Evolutionary conservation across 1,140 invertebrate genomes (phyloP), one percentile per base, ranked within the genome.

Genomic region (Acromyrmex charruanus): DNA sequence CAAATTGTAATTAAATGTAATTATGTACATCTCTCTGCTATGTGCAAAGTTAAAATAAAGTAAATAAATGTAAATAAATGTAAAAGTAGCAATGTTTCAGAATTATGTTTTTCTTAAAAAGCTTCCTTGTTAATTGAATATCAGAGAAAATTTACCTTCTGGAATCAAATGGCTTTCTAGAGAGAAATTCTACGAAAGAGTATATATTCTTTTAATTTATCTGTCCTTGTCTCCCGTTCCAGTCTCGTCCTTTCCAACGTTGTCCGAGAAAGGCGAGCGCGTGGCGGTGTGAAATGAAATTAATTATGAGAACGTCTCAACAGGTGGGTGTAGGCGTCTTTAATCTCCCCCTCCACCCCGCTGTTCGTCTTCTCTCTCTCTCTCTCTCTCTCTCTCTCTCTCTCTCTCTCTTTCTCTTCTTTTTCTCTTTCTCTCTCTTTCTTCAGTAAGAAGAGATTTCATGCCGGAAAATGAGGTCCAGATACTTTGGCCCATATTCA

Each of bases 291-390:
- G 92, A 95, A 95, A 95, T 95, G 92, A 94, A 94, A 95, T 95
- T 95, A 95, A 95, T 95, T 95, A 95, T 95, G 93, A 95, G 92
- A 92, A 91, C 91, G 90, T 93, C 93, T 95, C 94, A 95, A 95
- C 94, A 95, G 94, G 94, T 95, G 94, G 94, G 91, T 94, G 94
- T 92, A 93, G 91, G 91, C 92, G 92, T 94, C 94, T 94, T 95
- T 94, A 95, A 91, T 94, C 93, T 93, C 28, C 90, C 86, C 85
- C 88, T 77, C 77, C 58, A 69, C 58, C 80, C 44, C 81, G 77
- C 63, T 53, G 12, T 39, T 53, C 35, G 65, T 72, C 16, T 21
- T 81, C 66, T 63, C 79, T 44, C 69, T 86, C 63, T 31, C 63
- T 63, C 68, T 75, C 49, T 51, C 77, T 91, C 89, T 84, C 87